Base-by-base conservation (phyloP, 2,888 invertebrate genomes). In the Eupelmus urozonus region DNA sequence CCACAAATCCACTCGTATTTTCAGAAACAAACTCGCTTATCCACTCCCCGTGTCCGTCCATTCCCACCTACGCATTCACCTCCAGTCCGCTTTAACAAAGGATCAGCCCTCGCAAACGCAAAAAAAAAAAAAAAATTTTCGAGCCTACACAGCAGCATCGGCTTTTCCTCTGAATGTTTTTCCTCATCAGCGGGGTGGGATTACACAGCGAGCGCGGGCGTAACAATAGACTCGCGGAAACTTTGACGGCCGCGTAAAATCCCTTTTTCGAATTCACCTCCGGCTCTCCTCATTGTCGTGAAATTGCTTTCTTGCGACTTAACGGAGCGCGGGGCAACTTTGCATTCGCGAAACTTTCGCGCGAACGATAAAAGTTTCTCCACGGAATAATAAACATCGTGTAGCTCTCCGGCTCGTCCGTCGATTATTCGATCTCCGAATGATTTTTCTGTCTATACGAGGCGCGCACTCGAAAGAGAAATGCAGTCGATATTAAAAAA, bases 251-350 rank as follows among this genome's bases (percentile, higher is more conserved):
- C 20, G 55, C 51, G 29, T 51, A 34, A 53, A 76, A 63, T 65
- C 45, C 57, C 40, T 76, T 76, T 63, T 63, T 67, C 60, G 66
- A 65, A 71, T 78, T 51, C 29, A 3, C 18, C 65, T 29, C 49
- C 11, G 49, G 11, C 27, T 45, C 45, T 9, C 51, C 55, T 57
- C 69, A 45, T 72, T 63, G 62, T 67, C 74, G 67, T 40, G 74
- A 71, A 79, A 80, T 81, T 78, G 71, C 75, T 74, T 66, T 65
- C 59, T 66, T 40, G 42, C 2, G 23, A 45, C 55, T 62, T 73
- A 73, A 77, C 49, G 63, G 34, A 60, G 45, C 27, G 5, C 13
- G 1, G n/a, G 34, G 9, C 45, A 55, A 76, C 18, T 62, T 69
- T 42, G 40, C 18, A 70, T 69, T 45, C 2, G 16, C 16, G 16